A percentile compares a stretch with the other conserved stretches of the same genome.
Conservation (phyloP, 2,797 vertebrate species). For the Sebastes paucispinis region DNA sequence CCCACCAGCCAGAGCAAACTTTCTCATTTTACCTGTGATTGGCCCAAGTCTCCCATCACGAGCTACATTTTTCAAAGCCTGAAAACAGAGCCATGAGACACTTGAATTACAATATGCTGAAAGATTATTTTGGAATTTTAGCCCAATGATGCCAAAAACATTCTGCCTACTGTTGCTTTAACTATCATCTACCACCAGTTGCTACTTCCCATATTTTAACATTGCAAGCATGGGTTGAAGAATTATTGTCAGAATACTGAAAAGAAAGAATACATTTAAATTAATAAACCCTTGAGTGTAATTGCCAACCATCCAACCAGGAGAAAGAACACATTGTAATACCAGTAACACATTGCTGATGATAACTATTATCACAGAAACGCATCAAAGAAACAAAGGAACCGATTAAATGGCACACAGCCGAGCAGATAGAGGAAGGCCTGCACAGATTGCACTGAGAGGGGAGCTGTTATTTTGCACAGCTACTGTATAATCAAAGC, state of each 20-base stretch:
- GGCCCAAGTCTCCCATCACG: too few relatives aligned
- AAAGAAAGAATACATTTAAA: background rate
- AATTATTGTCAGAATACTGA: background rate
- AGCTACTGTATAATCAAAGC: conserved; percentile 55
- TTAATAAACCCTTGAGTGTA: background rate
- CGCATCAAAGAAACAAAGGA: conserved; percentile 15
- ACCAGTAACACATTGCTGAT: background rate
- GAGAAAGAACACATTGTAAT: background rate
- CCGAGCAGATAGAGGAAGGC: conserved; percentile 30
- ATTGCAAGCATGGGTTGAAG: background rate
- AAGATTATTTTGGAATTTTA: too few relatives aligned
- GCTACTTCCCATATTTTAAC: background rate
- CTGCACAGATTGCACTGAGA: conserved; percentile 39
- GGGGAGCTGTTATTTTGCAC: conserved; percentile 54
- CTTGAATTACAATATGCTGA: too few relatives aligned
- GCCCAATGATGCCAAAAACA: too few relatives aligned
- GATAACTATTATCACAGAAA: conserved; percentile 22
- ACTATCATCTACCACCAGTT: background rate
- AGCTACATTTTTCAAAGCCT: too few relatives aligned
- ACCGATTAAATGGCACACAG: conserved; percentile 22
- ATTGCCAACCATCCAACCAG: background rate
- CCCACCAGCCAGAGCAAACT: too few relatives aligned
- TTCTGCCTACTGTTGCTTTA: too few relatives aligned
- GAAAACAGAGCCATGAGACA: too few relatives aligned
- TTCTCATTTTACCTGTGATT: too few relatives aligned